A percentile compares a stretch with the other conserved stretches of the same genome.
Conservation (phyloP, 64 coral and sea anemone genomes). For the Montipora capricornis region DNA sequence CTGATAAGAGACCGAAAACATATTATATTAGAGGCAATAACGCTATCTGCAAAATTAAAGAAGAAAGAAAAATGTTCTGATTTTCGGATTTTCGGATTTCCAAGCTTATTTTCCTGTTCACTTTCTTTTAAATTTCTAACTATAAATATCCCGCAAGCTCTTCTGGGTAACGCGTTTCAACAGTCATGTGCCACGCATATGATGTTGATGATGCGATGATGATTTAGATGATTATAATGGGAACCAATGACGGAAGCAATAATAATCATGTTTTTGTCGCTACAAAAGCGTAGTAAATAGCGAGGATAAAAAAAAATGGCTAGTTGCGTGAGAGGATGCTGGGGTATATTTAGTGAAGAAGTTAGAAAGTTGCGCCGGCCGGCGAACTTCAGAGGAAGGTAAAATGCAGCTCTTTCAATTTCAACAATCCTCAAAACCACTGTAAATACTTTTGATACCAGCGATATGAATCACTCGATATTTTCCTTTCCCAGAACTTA, state of each 20-base stretch:
- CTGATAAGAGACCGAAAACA: no score
- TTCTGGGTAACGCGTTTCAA: conserved; percentile 6
- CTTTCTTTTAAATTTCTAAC: background rate
- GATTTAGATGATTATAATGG: conserved; percentile 23
- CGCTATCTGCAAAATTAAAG: no score
- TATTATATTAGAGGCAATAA: no score
- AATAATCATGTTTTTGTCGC: background rate
- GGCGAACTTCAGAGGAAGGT: conserved; percentile 73
- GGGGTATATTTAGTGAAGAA: conserved; percentile 64
- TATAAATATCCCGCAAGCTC: background rate
- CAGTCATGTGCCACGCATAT: conserved; percentile 66
- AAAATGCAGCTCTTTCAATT: background rate
- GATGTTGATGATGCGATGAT: conserved; percentile 10
- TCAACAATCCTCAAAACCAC: no score
- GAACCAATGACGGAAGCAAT: background rate
- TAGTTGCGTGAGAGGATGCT: conserved; percentile 83
- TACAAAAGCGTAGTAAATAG: background rate
- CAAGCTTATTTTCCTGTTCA: background rate
- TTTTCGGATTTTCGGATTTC: no score
- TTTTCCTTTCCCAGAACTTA: conserved; percentile 58
- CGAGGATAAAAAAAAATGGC: conserved; percentile 56
- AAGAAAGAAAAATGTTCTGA: background rate
- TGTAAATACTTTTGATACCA: background rate
- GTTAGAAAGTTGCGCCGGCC: conserved; percentile 75
- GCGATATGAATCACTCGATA: background rate